These are phyloP conservation scores for Fregata magnificens DNA, from an alignment of 2,113 vertebrate genomes.

Conservation along the genomic window DNA sequence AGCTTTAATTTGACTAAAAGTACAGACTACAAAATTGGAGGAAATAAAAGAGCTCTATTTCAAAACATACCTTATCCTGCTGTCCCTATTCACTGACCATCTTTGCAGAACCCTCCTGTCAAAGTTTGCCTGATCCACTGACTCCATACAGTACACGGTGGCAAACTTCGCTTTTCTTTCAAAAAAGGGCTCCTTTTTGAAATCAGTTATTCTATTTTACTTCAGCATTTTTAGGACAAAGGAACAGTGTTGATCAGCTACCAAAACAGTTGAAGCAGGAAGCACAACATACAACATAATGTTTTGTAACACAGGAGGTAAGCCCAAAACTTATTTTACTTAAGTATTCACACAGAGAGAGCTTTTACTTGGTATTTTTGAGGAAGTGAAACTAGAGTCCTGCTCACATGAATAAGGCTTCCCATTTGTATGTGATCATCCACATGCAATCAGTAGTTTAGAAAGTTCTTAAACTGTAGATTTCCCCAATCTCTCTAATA, in stretches of 20 bases:
- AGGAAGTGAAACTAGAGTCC: background rate
- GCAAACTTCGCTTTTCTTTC: background rate
- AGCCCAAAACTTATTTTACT: background rate
- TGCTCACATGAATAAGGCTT: background rate
- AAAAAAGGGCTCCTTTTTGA: background rate
- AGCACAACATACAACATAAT: background rate
- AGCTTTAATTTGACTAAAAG: background rate
- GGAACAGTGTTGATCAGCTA: background rate
- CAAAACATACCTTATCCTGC: background rate
- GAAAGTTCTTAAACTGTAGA: background rate
- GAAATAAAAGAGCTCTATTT: background rate
- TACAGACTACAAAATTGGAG: background rate
- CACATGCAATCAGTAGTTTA: background rate
- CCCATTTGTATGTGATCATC: background rate
- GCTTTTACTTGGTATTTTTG: background rate
- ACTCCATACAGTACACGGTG: background rate
- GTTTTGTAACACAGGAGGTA: background rate
- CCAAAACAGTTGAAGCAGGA: background rate
- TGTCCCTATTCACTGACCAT: background rate
- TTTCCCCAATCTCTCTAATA: background rate
- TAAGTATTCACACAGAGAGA: background rate
- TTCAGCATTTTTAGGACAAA: background rate
- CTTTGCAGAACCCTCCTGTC: background rate
- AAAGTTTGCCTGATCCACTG: background rate
- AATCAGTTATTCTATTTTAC: background rate